Evolutionary conservation across 2,113 vertebrate genomes (phyloP), one percentile per base, ranked within the genome.

Genomic region (Rhea americana): DNA sequence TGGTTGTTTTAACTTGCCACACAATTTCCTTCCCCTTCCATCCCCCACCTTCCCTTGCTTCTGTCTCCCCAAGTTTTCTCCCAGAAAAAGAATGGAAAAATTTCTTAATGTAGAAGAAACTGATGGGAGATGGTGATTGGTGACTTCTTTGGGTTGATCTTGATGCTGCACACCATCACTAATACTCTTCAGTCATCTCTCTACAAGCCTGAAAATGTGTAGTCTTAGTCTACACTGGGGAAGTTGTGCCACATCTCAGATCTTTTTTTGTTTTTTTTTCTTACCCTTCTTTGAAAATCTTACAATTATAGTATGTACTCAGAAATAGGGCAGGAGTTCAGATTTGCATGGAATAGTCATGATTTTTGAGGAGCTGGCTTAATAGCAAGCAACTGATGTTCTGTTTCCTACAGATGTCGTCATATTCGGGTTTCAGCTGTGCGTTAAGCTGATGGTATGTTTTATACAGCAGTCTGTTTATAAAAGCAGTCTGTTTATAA

Each of bases 301-400:
- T 67, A 12, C 30, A 43, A 28, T 67, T 13, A 19, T 0, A 32
- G 13, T 18, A 7, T 0, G 3, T 16, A 4, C n/a, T 84, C 74
- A 66, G 59, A 85, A 63, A 45, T 14, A 79, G 15, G 15, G 8
- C 7, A 22, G 17, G 0, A 25, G 22, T 63, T 78, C 20, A 62
- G 45, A 13, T 68, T 13, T 55, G 18, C 37, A 47, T 37, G 59
- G 47, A 79, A n/a, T 20, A 11, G 1, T 4, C 0, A 0, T 37
- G 56, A 13, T n/a, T 79, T 79, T 72, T 62, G 43, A 87, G 58
- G 48, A 85, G 21, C 30, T 61, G 62, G 53, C 16, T 15, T 41
- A 72, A 77, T 28, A 35, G 30, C 51, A 71, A n/a, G 11, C 63
- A 13, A 45, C 21, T 1, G 2, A 22, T 45, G 16, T n/a, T 88